A percentile compares a stretch with the other conserved stretches of the same genome.
These are phyloP conservation scores for Drosophila serrata DNA, from an alignment of 1,140 invertebrate species.

Conservation along the genomic window DNA sequence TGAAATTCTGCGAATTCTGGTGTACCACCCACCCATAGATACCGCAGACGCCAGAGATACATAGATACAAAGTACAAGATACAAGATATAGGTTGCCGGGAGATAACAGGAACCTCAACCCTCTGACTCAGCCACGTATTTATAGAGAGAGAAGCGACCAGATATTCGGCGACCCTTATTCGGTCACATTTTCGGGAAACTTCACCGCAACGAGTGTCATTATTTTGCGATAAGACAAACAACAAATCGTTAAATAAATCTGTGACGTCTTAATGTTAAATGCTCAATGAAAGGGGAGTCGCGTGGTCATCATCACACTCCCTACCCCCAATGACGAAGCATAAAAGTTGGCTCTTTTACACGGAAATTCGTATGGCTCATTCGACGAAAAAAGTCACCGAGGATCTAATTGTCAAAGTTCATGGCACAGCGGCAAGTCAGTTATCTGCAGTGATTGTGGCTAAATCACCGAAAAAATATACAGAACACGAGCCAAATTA, in stretches of 20 bases:
- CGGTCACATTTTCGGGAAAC: conserved; percentile 55
- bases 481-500: conserved; percentile 28
- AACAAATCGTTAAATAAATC: conserved; percentile 5
- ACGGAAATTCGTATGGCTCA: conserved; percentile 40
- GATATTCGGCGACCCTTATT: conserved; percentile 3
- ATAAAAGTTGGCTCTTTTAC: conserved; percentile 4
- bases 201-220: conserved; percentile 20
- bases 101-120: conserved; percentile 32
- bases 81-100: conserved; percentile 4
- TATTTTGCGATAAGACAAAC: conserved; percentile 23
- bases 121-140: conserved; percentile 29
- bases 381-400: conserved; percentile 8
- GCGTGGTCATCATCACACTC: conserved; percentile 18
- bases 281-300: conserved; percentile 24
- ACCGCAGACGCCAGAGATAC: conserved; percentile 32
- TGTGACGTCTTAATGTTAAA: conserved; percentile 27
- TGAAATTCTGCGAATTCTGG: conserved; percentile 30
- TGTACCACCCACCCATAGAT: conserved; percentile 25
- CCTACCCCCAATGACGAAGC: conserved; percentile 7
- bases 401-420: conserved; percentile 29
- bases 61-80: conserved; percentile 30
- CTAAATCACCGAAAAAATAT: conserved; percentile 26
- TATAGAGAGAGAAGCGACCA: background rate
- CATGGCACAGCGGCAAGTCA: conserved; percentile 1
- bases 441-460: conserved; percentile 1